Percentiles rank a stretch among this genome's conserved stretches.
These are phyloP conservation scores for Perca fluviatilis DNA, from an alignment of 2,113 vertebrate species.

Conservation along the genomic window DNA sequence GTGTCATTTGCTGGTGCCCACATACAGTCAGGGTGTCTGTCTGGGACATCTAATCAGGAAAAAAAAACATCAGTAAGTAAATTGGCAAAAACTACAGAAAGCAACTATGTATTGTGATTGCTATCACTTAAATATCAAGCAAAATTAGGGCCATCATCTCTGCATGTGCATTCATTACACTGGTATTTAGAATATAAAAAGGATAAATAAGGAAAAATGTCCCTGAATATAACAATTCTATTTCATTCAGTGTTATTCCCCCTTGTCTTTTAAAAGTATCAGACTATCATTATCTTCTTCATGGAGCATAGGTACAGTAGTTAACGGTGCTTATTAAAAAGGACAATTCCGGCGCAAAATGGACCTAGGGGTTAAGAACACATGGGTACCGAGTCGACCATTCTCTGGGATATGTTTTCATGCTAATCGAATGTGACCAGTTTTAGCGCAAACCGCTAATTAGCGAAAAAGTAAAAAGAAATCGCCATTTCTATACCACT, in stretches of 20 bases:
- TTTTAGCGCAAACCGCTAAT: too few relatives aligned
- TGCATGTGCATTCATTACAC: background rate
- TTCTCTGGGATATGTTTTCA: too few relatives aligned
- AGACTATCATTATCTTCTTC: background rate
- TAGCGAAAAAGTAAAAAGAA: too few relatives aligned
- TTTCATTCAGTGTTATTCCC: background rate
- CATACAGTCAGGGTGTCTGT: constrained; percentile 80
- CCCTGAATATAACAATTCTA: background rate
- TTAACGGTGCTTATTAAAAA: background rate
- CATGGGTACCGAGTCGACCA: too few relatives aligned
- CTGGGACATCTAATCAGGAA: constrained; percentile 82
- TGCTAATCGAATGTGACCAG: too few relatives aligned
- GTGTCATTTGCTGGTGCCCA: constrained; percentile 54
- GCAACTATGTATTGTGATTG: background rate
- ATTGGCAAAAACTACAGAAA: background rate
- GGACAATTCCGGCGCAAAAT: too few relatives aligned
- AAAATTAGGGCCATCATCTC: background rate
- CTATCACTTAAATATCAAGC: background rate
- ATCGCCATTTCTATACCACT: too few relatives aligned
- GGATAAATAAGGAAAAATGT: background rate
- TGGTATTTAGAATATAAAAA: background rate
- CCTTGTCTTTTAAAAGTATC: too few relatives aligned
- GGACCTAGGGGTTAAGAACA: too few relatives aligned
- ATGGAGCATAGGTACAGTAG: background rate
- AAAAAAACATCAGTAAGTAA: constrained; percentile 8